Evolutionary conservation across 2,888 invertebrate genomes (phyloP), one percentile per base, ranked within the genome.

Genomic region (Cetonia aurata): DNA sequence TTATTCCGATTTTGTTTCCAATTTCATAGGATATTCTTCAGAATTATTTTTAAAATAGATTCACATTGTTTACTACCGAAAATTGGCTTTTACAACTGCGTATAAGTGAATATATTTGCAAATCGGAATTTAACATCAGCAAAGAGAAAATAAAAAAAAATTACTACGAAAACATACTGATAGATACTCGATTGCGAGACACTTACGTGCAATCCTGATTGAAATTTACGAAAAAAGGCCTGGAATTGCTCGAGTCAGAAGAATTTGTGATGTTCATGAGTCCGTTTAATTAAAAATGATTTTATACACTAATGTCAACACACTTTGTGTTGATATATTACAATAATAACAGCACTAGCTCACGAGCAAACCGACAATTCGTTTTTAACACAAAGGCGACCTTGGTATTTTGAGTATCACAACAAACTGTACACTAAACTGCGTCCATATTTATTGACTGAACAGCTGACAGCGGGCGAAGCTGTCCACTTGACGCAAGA

Each of bases 181-280:
- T 50, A 37, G 62, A 10, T 37, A 42, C 2, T 57, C 19, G 42
- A 59, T 52, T 15, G 17, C 12, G 37, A 62, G 59, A 50, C 74
- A 92, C 96, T 95, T 93, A 98, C 98, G 97, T 94, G 91, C 93
- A 93, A 86, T 98, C 98, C 86, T 98, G 98, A 86, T 98, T 98
- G 85, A 98, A 98, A 87, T 96, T 96, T 80, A 97, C 96, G 86
- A 95, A 96, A 86, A 94, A 92, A 86, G 93, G 92, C 86, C 93
- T 94, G 86, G 91, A 75, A 76, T 80, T 91, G 87, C 92, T 90
- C 84, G 92, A 87, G 86, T 93, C 93, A 84, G 91, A 89, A 82
- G 89, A 89, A 86, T 89, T 91, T 89, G 92, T 89, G 88, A 92
- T 91, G 92, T 91, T 94, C 94, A 94, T 94, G 88, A 91, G 69